Base-by-base conservation (phyloP, 2,888 invertebrate genomes). In the Acrocera orbiculus region DNA sequence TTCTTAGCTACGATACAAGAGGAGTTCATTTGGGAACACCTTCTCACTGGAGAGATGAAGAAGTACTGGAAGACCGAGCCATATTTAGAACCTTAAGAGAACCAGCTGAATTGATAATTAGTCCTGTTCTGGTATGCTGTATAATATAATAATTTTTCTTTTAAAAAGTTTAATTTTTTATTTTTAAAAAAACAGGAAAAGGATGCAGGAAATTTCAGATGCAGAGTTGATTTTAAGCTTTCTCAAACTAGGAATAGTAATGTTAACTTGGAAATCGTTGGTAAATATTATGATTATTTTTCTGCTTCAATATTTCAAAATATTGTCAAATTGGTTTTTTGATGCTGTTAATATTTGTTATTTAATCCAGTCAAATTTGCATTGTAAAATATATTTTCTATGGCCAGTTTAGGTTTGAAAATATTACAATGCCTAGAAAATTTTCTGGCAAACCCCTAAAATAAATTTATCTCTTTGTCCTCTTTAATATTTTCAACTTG, bases 181-280 rank as follows among this genome's bases (percentile, higher is more conserved):
- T 5, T 19, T 17, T 30, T 26, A 30, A 24, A 26, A n/a, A 28
- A 40, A 33, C 61, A 67, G 52, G 74, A 74, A 53, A 66, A 64
- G 48, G 80, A 80, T 58, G 73, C 69, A 32, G 78, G 77, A 30
- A 65, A 75, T 46, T 80, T 80, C 62, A 68, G 76, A 47, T 80
- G 80, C 58, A 65, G 80, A 45, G 77, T 80, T 40, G 80, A 80
- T 58, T 80, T 79, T 62, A 76, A 76, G 55, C 69, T 73, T 51
- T 74, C 77, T 30, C 78, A 77, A 34, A 80, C 80, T 38, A 67
- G 77, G 46, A 77, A 80, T 58, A 72, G 74, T 53, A 72, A 74
- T 55, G 76, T 80, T 57, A 78, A 77, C 59, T 66, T 80, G 49
- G 76, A 77, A 50, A 72, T 80, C 47, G 76, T 80, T 52, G 71